Percentiles rank a stretch among this genome's conserved stretches.
These are phyloP conservation scores for Poeciliopsis occidentalis DNA, from an alignment of 2,113 vertebrate species.

Conservation along the genomic window DNA sequence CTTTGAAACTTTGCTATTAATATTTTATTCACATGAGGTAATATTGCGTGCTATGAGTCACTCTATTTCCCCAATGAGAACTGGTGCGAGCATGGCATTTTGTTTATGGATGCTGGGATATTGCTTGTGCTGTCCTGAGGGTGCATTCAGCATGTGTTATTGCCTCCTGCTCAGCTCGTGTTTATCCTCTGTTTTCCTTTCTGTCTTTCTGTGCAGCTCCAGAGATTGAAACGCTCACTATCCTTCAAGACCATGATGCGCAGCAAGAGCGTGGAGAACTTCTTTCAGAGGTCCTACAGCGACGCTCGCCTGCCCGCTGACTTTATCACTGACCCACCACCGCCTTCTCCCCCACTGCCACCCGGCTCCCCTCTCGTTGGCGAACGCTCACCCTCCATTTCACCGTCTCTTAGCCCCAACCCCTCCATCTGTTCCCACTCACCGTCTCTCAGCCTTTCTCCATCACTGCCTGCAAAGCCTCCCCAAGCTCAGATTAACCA, in stretches of 20 bases:
- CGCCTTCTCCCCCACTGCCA: constrained; percentile 80
- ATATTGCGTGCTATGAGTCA: constrained; percentile 56
- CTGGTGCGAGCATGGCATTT: constrained; percentile 14
- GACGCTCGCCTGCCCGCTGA: constrained; percentile 85
- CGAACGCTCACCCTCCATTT: constrained; percentile 68
- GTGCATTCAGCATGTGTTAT: constrained; percentile 40
- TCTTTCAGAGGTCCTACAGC: constrained; percentile 88
- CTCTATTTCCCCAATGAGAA: constrained; percentile 9
- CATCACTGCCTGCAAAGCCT: constrained; percentile 60
- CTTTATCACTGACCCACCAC: constrained; percentile 82
- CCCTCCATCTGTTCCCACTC: constrained; percentile 76
- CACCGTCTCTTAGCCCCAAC: constrained; percentile 76
- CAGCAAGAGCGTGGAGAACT: constrained; percentile 92
- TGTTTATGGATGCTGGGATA: constrained; percentile 57
- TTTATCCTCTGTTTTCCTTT: constrained; percentile 40
- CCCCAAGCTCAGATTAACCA: constrained; percentile 81
- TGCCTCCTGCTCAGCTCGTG: constrained; percentile 45
- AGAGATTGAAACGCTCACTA: constrained; percentile 87
- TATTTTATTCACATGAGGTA: constrained; percentile 40
- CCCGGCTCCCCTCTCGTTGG: constrained; percentile 72
- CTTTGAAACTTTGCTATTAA: constrained; percentile 12
- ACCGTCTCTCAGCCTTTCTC: constrained; percentile 75
- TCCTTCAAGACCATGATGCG: constrained; percentile 91
- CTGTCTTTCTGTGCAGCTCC: constrained; percentile 76
- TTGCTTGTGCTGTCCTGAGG: constrained; percentile 53